Evolutionary conservation across 2,888 invertebrate species (phyloP).

Genomic region (Amitus sp.): DNA sequence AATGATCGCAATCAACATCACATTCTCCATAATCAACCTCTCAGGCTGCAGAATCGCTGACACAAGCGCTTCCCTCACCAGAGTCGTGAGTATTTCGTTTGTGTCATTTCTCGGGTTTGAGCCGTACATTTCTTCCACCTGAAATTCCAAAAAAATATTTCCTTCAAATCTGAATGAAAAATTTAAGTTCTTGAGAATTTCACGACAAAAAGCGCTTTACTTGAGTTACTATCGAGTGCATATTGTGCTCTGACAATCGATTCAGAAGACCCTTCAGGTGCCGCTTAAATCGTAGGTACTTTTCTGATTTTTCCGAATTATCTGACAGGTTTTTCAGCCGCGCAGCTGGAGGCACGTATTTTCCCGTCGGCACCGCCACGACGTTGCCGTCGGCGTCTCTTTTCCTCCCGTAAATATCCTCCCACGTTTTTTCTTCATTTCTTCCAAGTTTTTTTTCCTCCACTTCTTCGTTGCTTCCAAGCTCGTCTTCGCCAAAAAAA

Average conservation of each 20-base stretch:
- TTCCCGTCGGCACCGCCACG: constrained; percentile 70
- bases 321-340: constrained; percentile 68
- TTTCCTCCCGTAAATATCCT: constrained; percentile 94
- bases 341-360: constrained; percentile 87
- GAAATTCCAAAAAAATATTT: background rate
- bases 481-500: constrained; percentile 42
- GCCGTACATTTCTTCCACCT: constrained; percentile 84
- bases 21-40: constrained; percentile 84
- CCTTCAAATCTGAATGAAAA: background rate
- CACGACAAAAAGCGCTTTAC: constrained; percentile 44
- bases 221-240: constrained; percentile 80
- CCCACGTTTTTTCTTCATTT: constrained; percentile 68
- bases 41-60: constrained; percentile 74
- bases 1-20: constrained; percentile 82
- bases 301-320: constrained; percentile 68
- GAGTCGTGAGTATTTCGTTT: constrained; percentile 77
- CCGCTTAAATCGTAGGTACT: constrained; percentile 75
- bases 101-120: constrained; percentile 84
- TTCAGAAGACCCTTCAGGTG: constrained; percentile 85
- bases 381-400: constrained; percentile 84
- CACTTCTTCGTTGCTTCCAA: constrained; percentile 45
- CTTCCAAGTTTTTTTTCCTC: constrained; percentile 26
- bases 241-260: constrained; percentile 85
- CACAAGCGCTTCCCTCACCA: constrained; percentile 79
- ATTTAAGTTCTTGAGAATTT: background rate